Evolutionary conservation across 2,113 vertebrate species (phyloP), one percentile per base, ranked within the genome.

Genomic region (Gnathochromis pfefferi): DNA sequence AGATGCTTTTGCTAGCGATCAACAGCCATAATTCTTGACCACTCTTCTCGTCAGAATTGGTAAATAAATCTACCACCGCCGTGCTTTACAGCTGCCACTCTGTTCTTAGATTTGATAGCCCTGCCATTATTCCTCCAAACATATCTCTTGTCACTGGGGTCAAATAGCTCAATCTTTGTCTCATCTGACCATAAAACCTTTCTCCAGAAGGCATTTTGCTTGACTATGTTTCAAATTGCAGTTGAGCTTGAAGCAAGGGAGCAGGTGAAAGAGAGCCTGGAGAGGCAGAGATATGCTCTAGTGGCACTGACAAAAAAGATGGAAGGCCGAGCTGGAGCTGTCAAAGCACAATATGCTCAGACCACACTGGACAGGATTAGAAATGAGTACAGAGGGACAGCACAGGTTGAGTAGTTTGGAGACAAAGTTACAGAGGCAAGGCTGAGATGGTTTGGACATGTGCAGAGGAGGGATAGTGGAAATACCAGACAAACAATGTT

Each of bases 111-210:
- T 70, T 70, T 70, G 35, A 42, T 23, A 70, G 35, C 12, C 63
- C n/a, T 0, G 7, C 35, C n/a, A 14, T 70, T 1, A 40, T 40
- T 70, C 63, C 35, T 5, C 9, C 0, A 68, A 68, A 68, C 33
- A 4, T 13, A 40, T 8, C 19, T 68, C 19, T 21, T 40, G 19
- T 38, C 63, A 68, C 33, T 38, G 33, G 1, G 63, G n/a, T 14
- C 35, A 70, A 23, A 70, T 70, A 23, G 63, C 35, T 68, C 33
- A 68, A 0, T 14, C 35, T 23, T 40, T 70, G 0, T 3, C 35
- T 1, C n/a, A 14, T 68, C 35, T 68, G 35, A 40, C 35, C 35
- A 23, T 70, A 21, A 70, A 23, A 1, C 65, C 3, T 70, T 70
- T 42, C 65, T 70, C 5, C n/a, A 16, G 21, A 70, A 70, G 35